A percentile compares a stretch with the other conserved stretches of the same genome.
These are phyloP conservation scores for Danionella dracula DNA, from an alignment of 2,797 vertebrate species.

Conservation along the genomic window DNA sequence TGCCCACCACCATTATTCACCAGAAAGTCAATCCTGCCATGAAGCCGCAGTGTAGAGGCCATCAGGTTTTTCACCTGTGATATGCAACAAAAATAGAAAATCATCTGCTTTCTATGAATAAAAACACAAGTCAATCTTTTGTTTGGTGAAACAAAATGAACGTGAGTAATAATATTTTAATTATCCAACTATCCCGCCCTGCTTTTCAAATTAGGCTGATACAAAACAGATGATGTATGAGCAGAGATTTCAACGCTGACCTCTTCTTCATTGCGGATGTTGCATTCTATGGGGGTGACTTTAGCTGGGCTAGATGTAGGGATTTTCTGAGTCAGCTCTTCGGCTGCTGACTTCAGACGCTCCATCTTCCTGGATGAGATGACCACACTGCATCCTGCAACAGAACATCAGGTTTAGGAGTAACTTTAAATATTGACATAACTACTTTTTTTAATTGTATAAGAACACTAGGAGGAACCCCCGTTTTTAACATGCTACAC, in stretches of 20 bases:
- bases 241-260: slow-evolving; percentile 52
- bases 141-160: too few relatives aligned
- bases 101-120: too few relatives aligned
- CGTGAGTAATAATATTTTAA: too few relatives aligned
- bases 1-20: slow-evolving; percentile 95
- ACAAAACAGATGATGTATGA: too few relatives aligned
- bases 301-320: slow-evolving; percentile 53
- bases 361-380: slow-evolving; percentile 86
- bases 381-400: slow-evolving; percentile 84
- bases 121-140: too few relatives aligned
- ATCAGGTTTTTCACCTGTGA: slow-evolving; percentile 81
- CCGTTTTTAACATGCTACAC: too few relatives aligned
- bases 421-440: too few relatives aligned
- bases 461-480: too few relatives aligned
- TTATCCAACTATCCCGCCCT: too few relatives aligned
- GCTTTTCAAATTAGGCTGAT: too few relatives aligned
- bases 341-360: slow-evolving; percentile 70
- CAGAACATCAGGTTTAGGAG: not conserved
- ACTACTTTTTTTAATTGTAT: too few relatives aligned
- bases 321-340: slow-evolving; percentile 70
- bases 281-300: slow-evolving; percentile 78
- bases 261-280: slow-evolving; percentile 87
- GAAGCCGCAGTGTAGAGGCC: slow-evolving; percentile 69
- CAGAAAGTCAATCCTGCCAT: slow-evolving; percentile 82
- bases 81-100: not conserved